Evolutionary conservation across 2,113 vertebrate species (phyloP).

Genomic region (Azemiops feae): DNA sequence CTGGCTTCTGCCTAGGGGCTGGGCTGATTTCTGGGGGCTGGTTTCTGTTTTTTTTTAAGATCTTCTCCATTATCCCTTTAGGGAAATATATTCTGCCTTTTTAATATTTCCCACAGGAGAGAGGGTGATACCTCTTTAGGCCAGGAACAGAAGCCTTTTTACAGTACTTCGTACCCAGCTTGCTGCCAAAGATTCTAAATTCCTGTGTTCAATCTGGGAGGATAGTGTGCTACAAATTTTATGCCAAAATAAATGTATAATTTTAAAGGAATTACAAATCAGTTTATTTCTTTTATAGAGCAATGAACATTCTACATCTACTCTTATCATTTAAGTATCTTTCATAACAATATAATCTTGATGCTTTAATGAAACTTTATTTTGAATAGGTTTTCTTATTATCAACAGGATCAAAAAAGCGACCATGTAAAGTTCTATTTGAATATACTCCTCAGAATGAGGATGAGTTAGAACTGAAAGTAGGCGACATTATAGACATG

Average conservation of each 20-base stretch:
- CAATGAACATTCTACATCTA: background rate
- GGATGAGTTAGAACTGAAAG: constrained; percentile 90
- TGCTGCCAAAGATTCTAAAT: background rate
- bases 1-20: too few relatives aligned
- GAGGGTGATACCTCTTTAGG: background rate
- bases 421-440: constrained; percentile 86
- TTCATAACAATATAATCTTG: background rate
- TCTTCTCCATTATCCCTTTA: too few relatives aligned
- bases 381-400: background rate
- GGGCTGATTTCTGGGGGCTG: too few relatives aligned
- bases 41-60: too few relatives aligned
- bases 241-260: background rate
- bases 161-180: background rate
- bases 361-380: constrained; percentile 15
- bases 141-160: background rate
- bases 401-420: constrained; percentile 79
- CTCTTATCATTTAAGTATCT: background rate
- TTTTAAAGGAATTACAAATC: background rate
- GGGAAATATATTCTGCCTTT: too few relatives aligned
- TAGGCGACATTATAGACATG: constrained; percentile 86
- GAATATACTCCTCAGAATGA: constrained; percentile 90
- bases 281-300: background rate
- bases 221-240: background rate
- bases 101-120: background rate
- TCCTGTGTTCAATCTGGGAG: background rate